A percentile compares a stretch with the other conserved stretches of the same genome.
Evolutionary conservation across 2,113 vertebrate species (phyloP).

Genomic region (Epinephelus moara): DNA sequence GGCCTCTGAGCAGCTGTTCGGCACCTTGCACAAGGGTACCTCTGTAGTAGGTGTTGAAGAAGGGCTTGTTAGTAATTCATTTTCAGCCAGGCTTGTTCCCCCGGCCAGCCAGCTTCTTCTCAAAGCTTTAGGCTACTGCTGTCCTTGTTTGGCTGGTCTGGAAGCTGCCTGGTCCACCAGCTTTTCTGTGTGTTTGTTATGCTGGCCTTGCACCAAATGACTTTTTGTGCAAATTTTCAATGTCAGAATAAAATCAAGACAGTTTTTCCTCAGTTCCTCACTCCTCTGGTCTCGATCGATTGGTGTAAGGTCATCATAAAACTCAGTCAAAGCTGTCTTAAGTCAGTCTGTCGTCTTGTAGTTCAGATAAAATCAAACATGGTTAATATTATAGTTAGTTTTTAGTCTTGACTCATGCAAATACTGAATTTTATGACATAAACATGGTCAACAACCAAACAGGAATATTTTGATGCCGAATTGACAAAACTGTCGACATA

Average conservation of each 20-base stretch:
- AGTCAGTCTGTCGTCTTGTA: neutral
- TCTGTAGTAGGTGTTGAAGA: slow-evolving; percentile 31
- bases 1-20: slow-evolving; percentile 43
- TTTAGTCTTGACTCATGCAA: neutral
- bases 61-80: slow-evolving; percentile 35
- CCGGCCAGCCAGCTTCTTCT: slow-evolving; percentile 13
- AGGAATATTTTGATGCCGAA: too few species aligned
- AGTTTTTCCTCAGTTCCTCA: neutral
- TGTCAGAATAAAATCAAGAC: neutral
- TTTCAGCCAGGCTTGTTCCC: slow-evolving; percentile 10
- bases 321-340: neutral
- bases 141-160: neutral
- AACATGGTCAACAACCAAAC: neutral
- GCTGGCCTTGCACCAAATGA: too few species aligned
- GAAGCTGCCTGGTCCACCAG: neutral
- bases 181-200: neutral
- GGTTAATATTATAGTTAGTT: neutral
- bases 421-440: neutral
- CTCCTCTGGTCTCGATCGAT: neutral
- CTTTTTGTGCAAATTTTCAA: too few species aligned
- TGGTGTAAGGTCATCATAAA: neutral
- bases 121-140: slow-evolving; percentile 15
- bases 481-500: too few species aligned
- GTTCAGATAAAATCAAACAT: neutral
- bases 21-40: slow-evolving; percentile 42